phyloP scores from a whole-genome alignment of 2,113 vertebrate species.

The Erinaceus europaeus region DNA sequence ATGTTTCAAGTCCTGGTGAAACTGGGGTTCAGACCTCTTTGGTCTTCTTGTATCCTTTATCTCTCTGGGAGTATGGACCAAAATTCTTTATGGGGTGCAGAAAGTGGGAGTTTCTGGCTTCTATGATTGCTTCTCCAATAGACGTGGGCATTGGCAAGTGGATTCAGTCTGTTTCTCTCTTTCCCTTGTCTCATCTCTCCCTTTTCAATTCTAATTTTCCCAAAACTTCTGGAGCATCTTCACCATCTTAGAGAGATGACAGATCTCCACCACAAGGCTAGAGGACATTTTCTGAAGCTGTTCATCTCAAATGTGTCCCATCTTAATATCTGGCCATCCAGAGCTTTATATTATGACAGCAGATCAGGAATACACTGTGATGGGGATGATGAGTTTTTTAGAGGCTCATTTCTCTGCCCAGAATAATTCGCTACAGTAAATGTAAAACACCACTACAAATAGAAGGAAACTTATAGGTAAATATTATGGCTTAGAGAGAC shows the following conservation, averaged over 20 bases:
- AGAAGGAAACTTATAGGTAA: background rate
- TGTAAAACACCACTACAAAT: background rate
- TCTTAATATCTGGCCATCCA: background rate
- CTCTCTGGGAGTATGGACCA: too few relatives aligned
- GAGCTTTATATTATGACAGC: background rate
- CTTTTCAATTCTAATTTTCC: background rate
- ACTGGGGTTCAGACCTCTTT: too few relatives aligned
- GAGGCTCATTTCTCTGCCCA: background rate
- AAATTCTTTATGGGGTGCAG: too few relatives aligned
- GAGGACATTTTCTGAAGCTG: background rate
- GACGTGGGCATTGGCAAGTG: too few relatives aligned
- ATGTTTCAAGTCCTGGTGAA: too few relatives aligned
- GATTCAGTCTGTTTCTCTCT: too few relatives aligned
- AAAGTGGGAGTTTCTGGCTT: too few relatives aligned
- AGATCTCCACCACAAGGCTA: background rate
- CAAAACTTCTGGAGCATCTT: background rate
- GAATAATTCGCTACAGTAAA: background rate
- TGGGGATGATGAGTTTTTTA: background rate
- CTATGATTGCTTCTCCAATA: too few relatives aligned
- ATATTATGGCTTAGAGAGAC: constrained; percentile 31
- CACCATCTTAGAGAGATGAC: background rate
- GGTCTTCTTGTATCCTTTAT: too few relatives aligned
- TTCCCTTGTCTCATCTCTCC: background rate
- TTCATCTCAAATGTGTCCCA: background rate
- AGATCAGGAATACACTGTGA: background rate